Conservation (phyloP, 1,140 invertebrate species). For the Branchinecta lindahli region DNA sequence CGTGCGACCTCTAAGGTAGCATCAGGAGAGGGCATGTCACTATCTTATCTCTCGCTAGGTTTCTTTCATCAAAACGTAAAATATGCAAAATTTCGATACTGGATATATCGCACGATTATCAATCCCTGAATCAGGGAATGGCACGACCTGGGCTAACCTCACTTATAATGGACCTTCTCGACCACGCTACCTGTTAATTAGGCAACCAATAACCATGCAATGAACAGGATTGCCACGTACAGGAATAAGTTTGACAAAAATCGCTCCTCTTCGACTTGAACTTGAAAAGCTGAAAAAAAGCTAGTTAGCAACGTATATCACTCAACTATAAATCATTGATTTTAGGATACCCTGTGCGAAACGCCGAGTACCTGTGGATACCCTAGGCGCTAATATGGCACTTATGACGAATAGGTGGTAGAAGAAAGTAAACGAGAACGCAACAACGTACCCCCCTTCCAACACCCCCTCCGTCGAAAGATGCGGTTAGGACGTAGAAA, state of each 20-base stretch:
- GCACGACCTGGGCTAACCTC: too few species aligned
- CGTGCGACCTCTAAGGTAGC: too few species aligned
- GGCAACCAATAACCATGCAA: slow-evolving; percentile 79
- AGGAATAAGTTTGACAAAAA: slow-evolving; percentile 84
- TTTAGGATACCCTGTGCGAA: too few species aligned
- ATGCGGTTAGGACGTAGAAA: too few species aligned
- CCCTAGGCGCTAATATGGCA: not conserved
- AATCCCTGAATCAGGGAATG: too few species aligned
- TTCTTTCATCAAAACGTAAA: too few species aligned
- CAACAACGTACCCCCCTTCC: slow-evolving; percentile 33
- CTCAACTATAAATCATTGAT: slow-evolving; percentile 15
- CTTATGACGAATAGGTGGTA: not conserved
- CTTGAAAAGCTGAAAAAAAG: slow-evolving; percentile 36
- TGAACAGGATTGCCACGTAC: slow-evolving; percentile 76
- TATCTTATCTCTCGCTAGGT: too few species aligned
- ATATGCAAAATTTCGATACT: too few species aligned
- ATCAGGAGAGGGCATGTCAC: too few species aligned
- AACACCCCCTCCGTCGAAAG: slow-evolving; percentile 29
- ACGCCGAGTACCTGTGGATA: not conserved
- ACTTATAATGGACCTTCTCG: too few species aligned
- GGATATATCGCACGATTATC: too few species aligned
- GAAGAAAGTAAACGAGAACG: not conserved
- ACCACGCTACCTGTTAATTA: slow-evolving; percentile 35
- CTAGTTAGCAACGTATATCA: slow-evolving; percentile 19
- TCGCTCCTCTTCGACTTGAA: slow-evolving; percentile 65